These are phyloP conservation scores for Rousettus madagascariensis DNA, from an alignment of 2,797 vertebrate genomes.

Conservation along the genomic window DNA sequence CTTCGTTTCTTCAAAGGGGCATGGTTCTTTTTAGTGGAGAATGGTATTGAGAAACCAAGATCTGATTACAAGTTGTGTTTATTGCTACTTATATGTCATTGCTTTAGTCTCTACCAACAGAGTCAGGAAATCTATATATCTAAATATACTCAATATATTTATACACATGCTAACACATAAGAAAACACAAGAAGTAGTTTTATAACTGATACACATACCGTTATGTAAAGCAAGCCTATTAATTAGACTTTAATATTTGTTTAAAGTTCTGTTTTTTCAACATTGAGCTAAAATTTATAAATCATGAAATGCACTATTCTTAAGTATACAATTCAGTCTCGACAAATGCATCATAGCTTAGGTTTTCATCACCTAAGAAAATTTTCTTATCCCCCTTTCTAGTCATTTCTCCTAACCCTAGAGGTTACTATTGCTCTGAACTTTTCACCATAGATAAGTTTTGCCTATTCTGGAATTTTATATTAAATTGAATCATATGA, in stretches of 20 bases:
- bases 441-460: neutral
- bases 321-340: neutral
- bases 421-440: neutral
- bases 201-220: neutral
- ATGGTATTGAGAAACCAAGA: neutral
- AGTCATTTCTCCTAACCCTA: neutral
- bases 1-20: neutral
- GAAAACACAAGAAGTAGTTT: neutral
- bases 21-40: neutral
- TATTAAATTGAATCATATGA: neutral
- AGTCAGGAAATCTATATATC: neutral
- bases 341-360: neutral
- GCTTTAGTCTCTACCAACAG: neutral
- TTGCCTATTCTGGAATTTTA: neutral
- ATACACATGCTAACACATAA: neutral
- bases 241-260: neutral
- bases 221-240: neutral
- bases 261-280: constrained; percentile 11
- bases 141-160: neutral
- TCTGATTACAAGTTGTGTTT: neutral
- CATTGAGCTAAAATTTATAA: neutral
- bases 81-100: neutral
- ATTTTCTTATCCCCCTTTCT: neutral
- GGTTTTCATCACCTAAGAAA: neutral
- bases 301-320: neutral